Conservation (phyloP, 2,888 invertebrate genomes). For the Lasioglossum zephyrum region DNA sequence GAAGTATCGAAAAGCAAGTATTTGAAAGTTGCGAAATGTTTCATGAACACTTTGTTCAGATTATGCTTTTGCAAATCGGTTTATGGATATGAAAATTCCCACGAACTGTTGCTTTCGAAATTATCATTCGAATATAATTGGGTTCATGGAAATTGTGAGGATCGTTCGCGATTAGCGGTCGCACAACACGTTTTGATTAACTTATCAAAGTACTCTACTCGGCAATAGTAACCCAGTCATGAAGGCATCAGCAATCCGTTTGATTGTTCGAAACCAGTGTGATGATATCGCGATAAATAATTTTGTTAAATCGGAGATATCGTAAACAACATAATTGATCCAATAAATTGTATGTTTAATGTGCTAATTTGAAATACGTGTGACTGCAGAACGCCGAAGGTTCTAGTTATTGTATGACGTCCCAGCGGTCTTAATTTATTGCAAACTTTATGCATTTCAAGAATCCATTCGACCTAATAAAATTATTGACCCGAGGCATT, state of each 20-base stretch:
- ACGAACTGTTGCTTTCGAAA: background rate
- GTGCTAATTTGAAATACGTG: background rate
- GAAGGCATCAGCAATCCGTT: background rate
- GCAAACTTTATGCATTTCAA: background rate
- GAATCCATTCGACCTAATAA: background rate
- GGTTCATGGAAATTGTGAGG: background rate
- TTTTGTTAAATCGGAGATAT: background rate
- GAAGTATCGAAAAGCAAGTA: background rate
- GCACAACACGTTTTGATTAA: background rate
- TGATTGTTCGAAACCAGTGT: background rate
- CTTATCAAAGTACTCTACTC: background rate
- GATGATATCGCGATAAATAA: background rate
- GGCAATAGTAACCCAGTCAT: background rate
- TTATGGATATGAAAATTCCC: background rate
- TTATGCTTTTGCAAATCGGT: background rate
- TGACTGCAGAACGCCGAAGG: background rate
- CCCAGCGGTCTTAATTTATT: background rate
- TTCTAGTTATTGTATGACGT: slow-evolving; percentile 10
- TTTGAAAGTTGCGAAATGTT: background rate
- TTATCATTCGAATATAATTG: background rate
- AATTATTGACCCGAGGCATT: too few species aligned
- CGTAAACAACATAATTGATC: background rate
- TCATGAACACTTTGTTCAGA: background rate
- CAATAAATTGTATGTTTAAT: slow-evolving; percentile 15
- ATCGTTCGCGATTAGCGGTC: background rate